These are phyloP conservation scores for Sarcophaga subvicina DNA, from an alignment of 2,888 invertebrate species.

Conservation along the genomic window DNA sequence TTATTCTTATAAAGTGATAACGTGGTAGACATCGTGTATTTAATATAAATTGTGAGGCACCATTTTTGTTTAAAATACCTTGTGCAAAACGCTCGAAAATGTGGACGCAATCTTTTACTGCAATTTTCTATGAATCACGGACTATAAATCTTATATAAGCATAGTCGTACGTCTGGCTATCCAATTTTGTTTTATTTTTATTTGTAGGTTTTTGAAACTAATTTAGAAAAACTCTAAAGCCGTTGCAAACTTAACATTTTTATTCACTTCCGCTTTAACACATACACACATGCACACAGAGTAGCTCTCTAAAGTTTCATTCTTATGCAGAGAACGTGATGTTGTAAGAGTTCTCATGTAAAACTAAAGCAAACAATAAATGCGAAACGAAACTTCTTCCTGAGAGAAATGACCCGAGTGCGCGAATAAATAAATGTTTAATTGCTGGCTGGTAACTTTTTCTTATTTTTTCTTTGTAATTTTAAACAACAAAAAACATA, in stretches of 20 bases:
- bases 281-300: not conserved
- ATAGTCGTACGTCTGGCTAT: not conserved
- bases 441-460: constrained; percentile 61
- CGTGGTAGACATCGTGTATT: too few species aligned
- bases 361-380: constrained; percentile 42
- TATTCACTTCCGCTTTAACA: constrained; percentile 20
- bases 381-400: constrained; percentile 37
- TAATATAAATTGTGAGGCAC: too few species aligned
- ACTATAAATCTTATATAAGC: too few species aligned
- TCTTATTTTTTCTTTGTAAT: constrained; percentile 26
- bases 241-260: not conserved
- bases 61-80: too few species aligned
- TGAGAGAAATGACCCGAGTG: constrained; percentile 54
- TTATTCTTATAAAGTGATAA: too few species aligned
- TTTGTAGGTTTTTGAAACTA: not conserved
- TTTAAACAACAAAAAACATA: not conserved
- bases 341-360: constrained; percentile 39
- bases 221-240: not conserved
- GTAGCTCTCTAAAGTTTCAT: not conserved
- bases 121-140: too few species aligned
- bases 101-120: too few species aligned
- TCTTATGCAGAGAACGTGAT: constrained; percentile 9
- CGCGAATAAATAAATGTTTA: constrained; percentile 65
- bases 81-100: too few species aligned
- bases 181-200: not conserved